phyloP scores from a whole-genome alignment of 2,113 vertebrate species.

The Stegastes partitus region DNA sequence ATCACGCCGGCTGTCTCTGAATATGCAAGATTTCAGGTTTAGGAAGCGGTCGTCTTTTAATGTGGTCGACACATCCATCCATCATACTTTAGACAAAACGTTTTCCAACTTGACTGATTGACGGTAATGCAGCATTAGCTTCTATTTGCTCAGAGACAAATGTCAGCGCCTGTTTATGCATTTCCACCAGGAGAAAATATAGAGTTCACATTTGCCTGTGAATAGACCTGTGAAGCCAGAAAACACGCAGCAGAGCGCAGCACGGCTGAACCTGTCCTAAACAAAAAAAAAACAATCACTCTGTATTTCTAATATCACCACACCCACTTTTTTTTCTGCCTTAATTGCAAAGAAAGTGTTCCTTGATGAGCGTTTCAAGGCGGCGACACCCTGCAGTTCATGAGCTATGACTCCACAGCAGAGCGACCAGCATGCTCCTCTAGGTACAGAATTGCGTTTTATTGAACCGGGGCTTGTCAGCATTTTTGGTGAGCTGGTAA shows the following conservation, averaged over 20 bases:
- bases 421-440: conserved; percentile 59
- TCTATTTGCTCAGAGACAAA: conserved; percentile 65
- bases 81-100: conserved; percentile 77
- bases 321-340: conserved; percentile 29
- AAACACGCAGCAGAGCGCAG: background rate
- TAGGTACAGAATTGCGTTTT: conserved; percentile 81
- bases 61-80: conserved; percentile 67
- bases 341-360: conserved; percentile 66
- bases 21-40: conserved; percentile 76
- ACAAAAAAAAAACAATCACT: conserved; percentile 44
- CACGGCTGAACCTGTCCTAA: conserved; percentile 9
- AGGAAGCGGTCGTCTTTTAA: conserved; percentile 65
- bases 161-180: conserved; percentile 63
- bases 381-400: conserved; percentile 53
- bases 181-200: conserved; percentile 28
- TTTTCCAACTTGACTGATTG: conserved; percentile 73
- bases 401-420: conserved; percentile 76
- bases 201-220: conserved; percentile 45
- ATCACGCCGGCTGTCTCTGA: conserved; percentile 69
- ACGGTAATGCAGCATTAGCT: conserved; percentile 74
- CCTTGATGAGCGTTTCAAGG: conserved; percentile 55
- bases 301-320: conserved; percentile 46
- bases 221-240: conserved; percentile 35
- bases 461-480: conserved; percentile 85
- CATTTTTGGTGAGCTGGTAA: conserved; percentile 86